Conservation (phyloP, 1,140 invertebrate species). For the Telenomus remus region DNA sequence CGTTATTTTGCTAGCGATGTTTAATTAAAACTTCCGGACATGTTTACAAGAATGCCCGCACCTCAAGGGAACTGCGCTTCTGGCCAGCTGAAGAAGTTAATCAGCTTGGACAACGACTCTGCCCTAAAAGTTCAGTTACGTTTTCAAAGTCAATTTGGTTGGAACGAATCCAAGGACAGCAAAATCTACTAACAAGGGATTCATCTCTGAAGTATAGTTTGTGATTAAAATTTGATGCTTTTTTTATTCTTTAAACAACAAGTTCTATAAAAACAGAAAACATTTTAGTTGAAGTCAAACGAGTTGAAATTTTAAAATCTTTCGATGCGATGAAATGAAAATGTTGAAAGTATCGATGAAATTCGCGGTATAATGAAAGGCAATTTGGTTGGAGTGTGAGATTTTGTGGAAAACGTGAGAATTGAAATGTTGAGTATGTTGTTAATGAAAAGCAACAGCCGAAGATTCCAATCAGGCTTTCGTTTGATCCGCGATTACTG, state of each 20-base stretch:
- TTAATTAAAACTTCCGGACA: conserved; percentile 36
- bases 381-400: background rate
- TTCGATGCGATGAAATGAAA: background rate
- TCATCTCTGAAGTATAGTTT: background rate
- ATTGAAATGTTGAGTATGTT: too few species aligned
- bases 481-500: conserved; percentile 31
- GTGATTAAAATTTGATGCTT: too few species aligned
- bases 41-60: conserved; percentile 13
- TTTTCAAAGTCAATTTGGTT: conserved; percentile 27
- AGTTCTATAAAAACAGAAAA: too few species aligned
- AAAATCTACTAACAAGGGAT: conserved; percentile 1
- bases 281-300: too few species aligned
- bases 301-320: too few species aligned
- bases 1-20: conserved; percentile 9
- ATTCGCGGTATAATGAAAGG: background rate
- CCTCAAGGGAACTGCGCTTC: conserved; percentile 22
- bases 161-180: conserved; percentile 13
- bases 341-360: background rate
- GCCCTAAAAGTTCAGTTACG: background rate
- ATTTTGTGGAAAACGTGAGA: too few species aligned
- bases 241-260: background rate
- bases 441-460: conserved; percentile 7
- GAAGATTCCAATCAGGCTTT: conserved; percentile 8
- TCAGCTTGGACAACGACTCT: conserved; percentile 17
- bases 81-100: conserved; percentile 25